phyloP scores from a whole-genome alignment of 1,140 invertebrate species.

The Drosophila albomicans region DNA sequence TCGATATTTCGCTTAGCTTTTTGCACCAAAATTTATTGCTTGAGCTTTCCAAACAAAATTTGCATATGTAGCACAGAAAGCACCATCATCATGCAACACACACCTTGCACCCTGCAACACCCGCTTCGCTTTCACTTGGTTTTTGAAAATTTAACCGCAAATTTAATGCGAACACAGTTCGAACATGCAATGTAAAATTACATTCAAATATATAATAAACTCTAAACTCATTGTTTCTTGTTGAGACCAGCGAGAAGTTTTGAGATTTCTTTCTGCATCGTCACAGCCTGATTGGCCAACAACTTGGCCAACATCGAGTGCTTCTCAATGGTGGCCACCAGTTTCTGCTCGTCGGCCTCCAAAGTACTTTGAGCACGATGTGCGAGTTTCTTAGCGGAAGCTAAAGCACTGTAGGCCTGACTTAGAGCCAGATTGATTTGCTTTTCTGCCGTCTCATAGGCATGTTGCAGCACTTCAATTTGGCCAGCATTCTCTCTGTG shows the following conservation, averaged over 20 bases:
- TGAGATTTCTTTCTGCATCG: conserved; percentile 55
- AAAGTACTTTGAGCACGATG: conserved; percentile 6
- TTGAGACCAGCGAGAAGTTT: conserved; percentile 46
- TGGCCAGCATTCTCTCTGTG: conserved; percentile 2
- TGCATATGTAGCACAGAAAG: conserved; percentile 36
- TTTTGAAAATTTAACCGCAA: conserved; percentile 54
- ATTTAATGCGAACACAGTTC: conserved; percentile 64
- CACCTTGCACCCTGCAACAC: not conserved
- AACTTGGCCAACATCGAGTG: conserved; percentile 58
- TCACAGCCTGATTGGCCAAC: conserved; percentile 49
- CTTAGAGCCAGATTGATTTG: conserved; percentile 43
- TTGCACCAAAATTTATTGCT: conserved; percentile 50
- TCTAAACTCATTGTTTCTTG: conserved; percentile 12
- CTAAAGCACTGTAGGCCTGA: conserved; percentile 54
- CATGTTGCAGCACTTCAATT: conserved; percentile 18
- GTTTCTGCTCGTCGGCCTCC: conserved; percentile 11
- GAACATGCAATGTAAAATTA: conserved; percentile 25
- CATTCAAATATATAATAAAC: conserved; percentile 14
- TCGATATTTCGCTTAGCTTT: conserved; percentile 56
- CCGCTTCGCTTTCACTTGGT: not conserved
- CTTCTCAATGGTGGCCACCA: conserved; percentile 56
- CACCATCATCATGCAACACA: conserved; percentile 9
- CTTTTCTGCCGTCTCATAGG: conserved; percentile 37
- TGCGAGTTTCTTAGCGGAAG: conserved; percentile 44
- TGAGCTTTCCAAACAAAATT: conserved; percentile 43